Conservation (phyloP, 2,797 vertebrate genomes). For the Poecilia gillii region DNA sequence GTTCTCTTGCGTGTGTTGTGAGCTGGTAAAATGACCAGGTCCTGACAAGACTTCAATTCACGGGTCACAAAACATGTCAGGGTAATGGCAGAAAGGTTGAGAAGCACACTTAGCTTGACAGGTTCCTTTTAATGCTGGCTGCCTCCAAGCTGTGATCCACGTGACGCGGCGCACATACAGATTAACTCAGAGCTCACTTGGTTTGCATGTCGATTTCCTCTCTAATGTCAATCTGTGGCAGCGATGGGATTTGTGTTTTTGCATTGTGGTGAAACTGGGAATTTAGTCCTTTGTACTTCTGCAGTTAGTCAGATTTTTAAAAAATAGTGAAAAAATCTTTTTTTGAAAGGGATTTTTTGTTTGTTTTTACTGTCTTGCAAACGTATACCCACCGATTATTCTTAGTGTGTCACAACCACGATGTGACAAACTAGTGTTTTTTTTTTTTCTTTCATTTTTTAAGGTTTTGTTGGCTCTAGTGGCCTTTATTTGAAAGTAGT, state of each 20-base stretch:
- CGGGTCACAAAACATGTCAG: slow-evolving; percentile 83
- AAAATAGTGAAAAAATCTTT: slow-evolving; percentile 19
- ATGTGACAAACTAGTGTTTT: not conserved
- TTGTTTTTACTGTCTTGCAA: not conserved
- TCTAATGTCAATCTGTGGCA: slow-evolving; percentile 59
- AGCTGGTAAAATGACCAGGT: slow-evolving; percentile 78
- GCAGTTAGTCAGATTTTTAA: slow-evolving; percentile 15
- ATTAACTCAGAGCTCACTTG: slow-evolving; percentile 64
- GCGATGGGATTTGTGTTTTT: slow-evolving; percentile 31
- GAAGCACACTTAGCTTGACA: slow-evolving; percentile 77
- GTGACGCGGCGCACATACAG: slow-evolving; percentile 73
- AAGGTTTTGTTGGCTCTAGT: too few species aligned
- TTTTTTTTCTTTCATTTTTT: too few species aligned
- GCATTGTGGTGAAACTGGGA: slow-evolving; percentile 18
- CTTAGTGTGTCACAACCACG: not conserved
- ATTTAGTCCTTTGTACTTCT: slow-evolving; percentile 10
- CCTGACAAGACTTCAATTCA: slow-evolving; percentile 83
- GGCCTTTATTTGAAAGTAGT: too few species aligned
- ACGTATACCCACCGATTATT: not conserved
- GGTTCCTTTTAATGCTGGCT: slow-evolving; percentile 79
- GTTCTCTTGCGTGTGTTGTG: slow-evolving; percentile 54
- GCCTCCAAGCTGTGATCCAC: slow-evolving; percentile 71
- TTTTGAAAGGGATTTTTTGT: slow-evolving; percentile 18
- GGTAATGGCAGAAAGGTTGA: slow-evolving; percentile 74
- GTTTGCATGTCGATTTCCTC: slow-evolving; percentile 73